Evolutionary conservation across 1,140 invertebrate species (phyloP).

Genomic region (Parasteatoda tepidariorum): DNA sequence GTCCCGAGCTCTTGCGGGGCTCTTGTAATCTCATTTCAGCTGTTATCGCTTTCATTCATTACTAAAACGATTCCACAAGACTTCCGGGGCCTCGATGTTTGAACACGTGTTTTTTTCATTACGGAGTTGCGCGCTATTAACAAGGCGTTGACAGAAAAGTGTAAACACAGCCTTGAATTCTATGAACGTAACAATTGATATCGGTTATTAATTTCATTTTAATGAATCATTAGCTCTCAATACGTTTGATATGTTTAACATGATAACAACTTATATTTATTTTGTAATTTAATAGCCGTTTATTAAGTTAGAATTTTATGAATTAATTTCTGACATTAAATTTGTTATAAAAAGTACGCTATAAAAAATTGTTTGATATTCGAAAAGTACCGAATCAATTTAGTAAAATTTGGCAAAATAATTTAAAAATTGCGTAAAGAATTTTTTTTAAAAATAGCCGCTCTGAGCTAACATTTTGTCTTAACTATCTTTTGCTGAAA

Average conservation of each 20-base stretch:
- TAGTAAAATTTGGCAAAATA: no score
- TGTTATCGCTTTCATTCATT: not conserved
- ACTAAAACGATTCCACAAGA: not conserved
- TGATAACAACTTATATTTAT: not conserved
- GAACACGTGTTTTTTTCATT: not conserved
- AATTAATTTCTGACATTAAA: no score
- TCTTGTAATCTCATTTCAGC: not conserved
- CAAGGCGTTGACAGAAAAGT: not conserved
- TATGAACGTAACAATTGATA: not conserved
- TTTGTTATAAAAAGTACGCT: no score
- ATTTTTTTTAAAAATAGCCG: no score
- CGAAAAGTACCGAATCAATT: no score
- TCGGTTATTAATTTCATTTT: not conserved
- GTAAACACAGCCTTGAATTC: not conserved
- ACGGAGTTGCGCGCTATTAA: not conserved
- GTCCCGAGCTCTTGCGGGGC: not conserved
- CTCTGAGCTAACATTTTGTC: no score
- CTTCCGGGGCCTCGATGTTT: not conserved
- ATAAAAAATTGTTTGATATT: no score
- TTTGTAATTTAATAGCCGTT: not conserved
- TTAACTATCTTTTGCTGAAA: no score
- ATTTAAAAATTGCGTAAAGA: no score
- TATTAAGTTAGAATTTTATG: not conserved
- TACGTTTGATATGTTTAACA: not conserved
- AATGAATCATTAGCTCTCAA: not conserved